A percentile compares a stretch with the other conserved stretches of the same genome.
These are phyloP conservation scores for Tokudaia muenninki DNA, from an alignment of 2,797 vertebrate species.

Conservation along the genomic window DNA sequence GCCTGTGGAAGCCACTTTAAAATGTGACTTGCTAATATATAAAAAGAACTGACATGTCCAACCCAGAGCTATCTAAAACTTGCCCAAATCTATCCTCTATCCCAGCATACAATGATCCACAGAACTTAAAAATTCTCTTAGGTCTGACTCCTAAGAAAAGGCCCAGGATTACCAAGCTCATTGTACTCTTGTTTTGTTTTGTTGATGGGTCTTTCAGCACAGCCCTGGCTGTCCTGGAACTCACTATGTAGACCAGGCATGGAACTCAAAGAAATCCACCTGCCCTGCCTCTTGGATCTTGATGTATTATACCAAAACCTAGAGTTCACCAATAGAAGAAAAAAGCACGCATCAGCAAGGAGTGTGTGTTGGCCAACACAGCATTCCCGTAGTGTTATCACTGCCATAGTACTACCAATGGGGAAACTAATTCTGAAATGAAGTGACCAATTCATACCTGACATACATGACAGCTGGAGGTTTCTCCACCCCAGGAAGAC, in stretches of 20 bases:
- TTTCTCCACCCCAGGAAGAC: rapidly evolving
- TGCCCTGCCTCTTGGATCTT: background rate
- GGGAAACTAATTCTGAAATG: background rate
- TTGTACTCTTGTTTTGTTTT: background rate
- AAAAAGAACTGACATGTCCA: background rate
- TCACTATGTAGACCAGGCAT: background rate
- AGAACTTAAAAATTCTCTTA: background rate
- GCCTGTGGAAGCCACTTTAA: background rate
- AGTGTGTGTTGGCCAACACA: background rate
- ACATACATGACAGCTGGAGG: background rate
- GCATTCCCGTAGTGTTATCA: background rate
- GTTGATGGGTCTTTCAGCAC: background rate
- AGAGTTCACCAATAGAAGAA: background rate
- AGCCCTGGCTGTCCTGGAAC: background rate
- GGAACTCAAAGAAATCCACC: background rate
- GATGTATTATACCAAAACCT: too few relatives aligned
- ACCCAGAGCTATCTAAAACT: too few relatives aligned
- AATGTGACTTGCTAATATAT: background rate
- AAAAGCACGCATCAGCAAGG: background rate
- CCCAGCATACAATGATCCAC: background rate
- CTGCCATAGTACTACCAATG: rapidly evolving
- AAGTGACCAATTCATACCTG: background rate
- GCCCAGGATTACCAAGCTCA: background rate
- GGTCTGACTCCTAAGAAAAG: background rate
- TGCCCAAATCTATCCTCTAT: rapidly evolving